These are phyloP conservation scores for Epinotia nisella DNA, from an alignment of 2,888 invertebrate species.

Conservation along the genomic window DNA sequence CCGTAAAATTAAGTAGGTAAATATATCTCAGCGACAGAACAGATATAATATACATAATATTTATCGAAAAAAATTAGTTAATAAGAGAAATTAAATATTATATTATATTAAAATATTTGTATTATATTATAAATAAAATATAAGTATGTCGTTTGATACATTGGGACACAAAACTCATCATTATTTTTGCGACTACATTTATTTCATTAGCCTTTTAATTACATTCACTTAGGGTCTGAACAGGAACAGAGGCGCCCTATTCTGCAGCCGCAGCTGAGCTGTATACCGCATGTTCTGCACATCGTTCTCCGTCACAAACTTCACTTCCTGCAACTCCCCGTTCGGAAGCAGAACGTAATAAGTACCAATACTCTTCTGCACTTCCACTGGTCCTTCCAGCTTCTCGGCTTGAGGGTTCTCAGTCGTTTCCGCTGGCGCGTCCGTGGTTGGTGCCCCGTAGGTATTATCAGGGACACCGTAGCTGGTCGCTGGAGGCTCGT, in stretches of 20 bases:
- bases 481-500: conserved; percentile 64
- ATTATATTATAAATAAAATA: too few relatives aligned
- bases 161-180: background rate
- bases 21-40: too few relatives aligned
- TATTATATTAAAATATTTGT: too few relatives aligned
- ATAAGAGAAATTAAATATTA: too few relatives aligned
- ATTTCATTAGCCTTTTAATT: conserved; percentile 17
- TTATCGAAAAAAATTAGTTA: too few relatives aligned
- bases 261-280: conserved; percentile 83
- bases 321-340: conserved; percentile 86
- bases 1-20: too few relatives aligned
- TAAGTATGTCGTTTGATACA: too few relatives aligned
- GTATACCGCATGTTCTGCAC: conserved; percentile 85
- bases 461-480: conserved; percentile 65
- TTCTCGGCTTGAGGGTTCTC: conserved; percentile 71
- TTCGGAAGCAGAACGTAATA: conserved; percentile 87
- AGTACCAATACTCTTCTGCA: conserved; percentile 75
- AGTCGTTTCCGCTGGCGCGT: conserved; percentile 58
- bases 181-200: background rate
- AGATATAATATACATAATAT: too few relatives aligned
- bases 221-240: conserved; percentile 59
- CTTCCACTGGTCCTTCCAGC: conserved; percentile 61
- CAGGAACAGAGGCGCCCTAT: conserved; percentile 68
- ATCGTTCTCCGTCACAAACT: conserved; percentile 81
- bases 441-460: conserved; percentile 60